A percentile compares a stretch with the other conserved stretches of the same genome.
Conservation (phyloP, 2,797 vertebrate genomes). For the Dicrostonyx torquatus region DNA sequence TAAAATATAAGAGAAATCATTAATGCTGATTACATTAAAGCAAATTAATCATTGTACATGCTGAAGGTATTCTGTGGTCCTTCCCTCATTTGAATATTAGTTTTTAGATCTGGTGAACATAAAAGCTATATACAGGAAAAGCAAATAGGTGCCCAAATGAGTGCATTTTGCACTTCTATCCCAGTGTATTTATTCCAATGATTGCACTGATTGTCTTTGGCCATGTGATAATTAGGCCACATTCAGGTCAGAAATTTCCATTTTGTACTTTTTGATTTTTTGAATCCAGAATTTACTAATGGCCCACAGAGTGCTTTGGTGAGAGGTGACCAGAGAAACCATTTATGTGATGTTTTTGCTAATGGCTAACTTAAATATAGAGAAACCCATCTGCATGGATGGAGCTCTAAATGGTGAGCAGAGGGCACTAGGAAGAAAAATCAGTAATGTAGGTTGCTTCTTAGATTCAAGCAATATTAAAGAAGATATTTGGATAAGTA, state of each 20-base stretch:
- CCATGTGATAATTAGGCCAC: constrained; percentile 54
- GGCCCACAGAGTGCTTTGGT: constrained; percentile 24
- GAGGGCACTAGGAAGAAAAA: not conserved
- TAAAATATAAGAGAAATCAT: not conserved
- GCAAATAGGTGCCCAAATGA: constrained; percentile 32
- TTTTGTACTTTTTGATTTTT: constrained; percentile 61
- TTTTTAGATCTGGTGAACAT: not conserved
- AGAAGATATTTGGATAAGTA: constrained; percentile 22
- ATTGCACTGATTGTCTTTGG: constrained; percentile 55
- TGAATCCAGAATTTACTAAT: constrained; percentile 42
- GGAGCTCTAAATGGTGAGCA: not conserved
- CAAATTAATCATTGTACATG: not conserved
- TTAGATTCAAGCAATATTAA: constrained; percentile 7
- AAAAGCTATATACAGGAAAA: constrained; percentile 2
- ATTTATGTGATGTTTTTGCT: constrained; percentile 58
- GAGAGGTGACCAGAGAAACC: constrained; percentile 42
- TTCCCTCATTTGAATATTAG: not conserved
- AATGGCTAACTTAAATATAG: constrained; percentile 27
- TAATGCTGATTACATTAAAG: constrained; percentile 24
- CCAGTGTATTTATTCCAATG: constrained; percentile 41
- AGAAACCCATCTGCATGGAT: not conserved
- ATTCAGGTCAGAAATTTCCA: constrained; percentile 59
- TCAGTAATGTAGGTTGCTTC: not conserved
- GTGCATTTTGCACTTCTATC: constrained; percentile 9
- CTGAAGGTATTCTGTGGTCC: not conserved